Evolutionary conservation across 2,113 vertebrate genomes (phyloP), one percentile per base, ranked within the genome.

Genomic region (Callithrix jacchus): DNA sequence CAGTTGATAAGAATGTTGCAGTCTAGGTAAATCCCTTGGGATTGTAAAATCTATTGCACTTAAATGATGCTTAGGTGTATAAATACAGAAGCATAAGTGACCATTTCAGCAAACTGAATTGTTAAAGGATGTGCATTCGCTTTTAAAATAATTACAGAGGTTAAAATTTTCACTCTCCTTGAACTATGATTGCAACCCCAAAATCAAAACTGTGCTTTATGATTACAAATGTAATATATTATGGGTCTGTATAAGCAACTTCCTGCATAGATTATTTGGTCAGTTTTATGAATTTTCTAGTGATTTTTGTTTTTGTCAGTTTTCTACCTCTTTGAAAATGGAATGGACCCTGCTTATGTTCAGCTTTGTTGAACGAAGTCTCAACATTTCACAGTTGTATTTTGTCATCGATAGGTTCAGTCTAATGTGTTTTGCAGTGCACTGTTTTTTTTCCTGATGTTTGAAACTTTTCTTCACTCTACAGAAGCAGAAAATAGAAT

Each of bases 401-500:
- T 97, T 91, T 93, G 40, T 91, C 83, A 92, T 17, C 80, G 71
- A 49, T 89, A 71, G 86, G 47, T 94, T 96, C 81, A 40, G 25
- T 93, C 42, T 96, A 94, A 86, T 61, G 20, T 82, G 30, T 58
- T 96, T 97, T 89, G n/a, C 54, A 76, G 17, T 84, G 32, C 49
- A 84, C 23, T 73, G 14, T 49, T 95, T 92, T 37, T 83, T 95
- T 92, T 64, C 42, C 79, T 80, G 85, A 93, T 93, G 70, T 98
- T 97, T 96, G 85, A 98, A 98, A 98, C 58, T 97, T 98, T 83
- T 64, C 21, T 77, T 52, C 52, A 92, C 90, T 96, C 32, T 95
- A 97, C 96, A 98, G 56, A 61, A 95, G 81, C 66, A 97, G 94
- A 94, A 98, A 98, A 98, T 97, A 96, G 94, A 97, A 97, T 92